A percentile compares a stretch with the other conserved stretches of the same genome.
phyloP scores from a whole-genome alignment of 2,888 invertebrate species.

The Acrobeloides nanus region DNA sequence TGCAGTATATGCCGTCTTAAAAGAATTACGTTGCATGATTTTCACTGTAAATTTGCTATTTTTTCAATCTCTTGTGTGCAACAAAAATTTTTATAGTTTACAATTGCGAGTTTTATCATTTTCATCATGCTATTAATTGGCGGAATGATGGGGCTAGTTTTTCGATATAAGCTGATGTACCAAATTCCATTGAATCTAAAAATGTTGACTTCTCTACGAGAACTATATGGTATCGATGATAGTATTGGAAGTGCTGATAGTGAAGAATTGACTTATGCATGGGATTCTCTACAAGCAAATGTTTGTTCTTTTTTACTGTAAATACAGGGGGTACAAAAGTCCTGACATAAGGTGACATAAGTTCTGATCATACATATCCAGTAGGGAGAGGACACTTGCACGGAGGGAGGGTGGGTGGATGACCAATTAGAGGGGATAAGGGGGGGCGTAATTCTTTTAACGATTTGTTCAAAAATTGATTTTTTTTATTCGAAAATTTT shows the following conservation, averaged over 20 bases:
- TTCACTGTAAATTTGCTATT: conserved; percentile 32
- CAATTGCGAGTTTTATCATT: conserved; percentile 42
- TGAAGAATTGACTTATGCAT: conserved; percentile 44
- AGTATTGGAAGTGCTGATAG: too few species aligned
- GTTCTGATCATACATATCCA: too few species aligned
- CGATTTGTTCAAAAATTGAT: too few species aligned
- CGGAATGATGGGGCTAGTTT: conserved; percentile 52
- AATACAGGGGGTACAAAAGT: too few species aligned
- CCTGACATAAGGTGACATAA: too few species aligned
- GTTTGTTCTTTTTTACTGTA: conserved; percentile 30
- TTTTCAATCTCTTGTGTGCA: background rate
- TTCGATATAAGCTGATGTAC: conserved; percentile 38
- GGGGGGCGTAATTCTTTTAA: too few species aligned
- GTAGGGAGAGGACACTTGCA: too few species aligned
- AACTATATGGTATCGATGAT: conserved; percentile 51
- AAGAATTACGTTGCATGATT: conserved; percentile 49
- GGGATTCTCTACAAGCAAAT: conserved; percentile 49
- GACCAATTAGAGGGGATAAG: too few species aligned
- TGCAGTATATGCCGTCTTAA: conserved; percentile 37
- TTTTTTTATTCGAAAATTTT: too few species aligned
- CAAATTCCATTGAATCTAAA: conserved; percentile 50
- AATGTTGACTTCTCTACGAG: conserved; percentile 48
- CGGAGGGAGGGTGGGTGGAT: too few species aligned
- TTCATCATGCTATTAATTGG: conserved; percentile 49
- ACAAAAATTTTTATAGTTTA: conserved; percentile 36